These are phyloP conservation scores for Oophaga pumilio DNA, from an alignment of 2,113 vertebrate genomes.

Conservation along the genomic window DNA sequence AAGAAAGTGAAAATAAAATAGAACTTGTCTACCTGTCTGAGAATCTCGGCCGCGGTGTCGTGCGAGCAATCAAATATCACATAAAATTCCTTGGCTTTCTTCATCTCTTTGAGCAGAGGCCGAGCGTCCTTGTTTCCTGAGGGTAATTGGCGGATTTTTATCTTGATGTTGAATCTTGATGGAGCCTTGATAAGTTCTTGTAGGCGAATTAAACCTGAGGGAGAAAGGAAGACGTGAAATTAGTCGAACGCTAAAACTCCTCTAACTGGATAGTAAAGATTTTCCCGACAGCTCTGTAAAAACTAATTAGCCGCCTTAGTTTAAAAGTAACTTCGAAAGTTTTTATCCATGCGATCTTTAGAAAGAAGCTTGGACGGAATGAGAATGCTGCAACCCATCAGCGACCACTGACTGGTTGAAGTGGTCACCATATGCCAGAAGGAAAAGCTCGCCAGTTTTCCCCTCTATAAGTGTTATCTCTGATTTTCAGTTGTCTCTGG, in stretches of 20 bases:
- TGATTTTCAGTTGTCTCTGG: too few relatives aligned
- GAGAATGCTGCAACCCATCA: too few relatives aligned
- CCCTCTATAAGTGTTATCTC: too few relatives aligned
- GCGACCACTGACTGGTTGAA: too few relatives aligned
- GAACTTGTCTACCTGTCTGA: slow-evolving; percentile 85
- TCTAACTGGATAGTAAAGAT: slow-evolving; percentile 28
- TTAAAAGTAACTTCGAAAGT: slow-evolving; percentile 1
- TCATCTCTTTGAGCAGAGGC: slow-evolving; percentile 97
- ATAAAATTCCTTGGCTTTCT: slow-evolving; percentile 93
- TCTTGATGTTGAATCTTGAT: slow-evolving; percentile 95
- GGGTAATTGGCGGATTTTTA: slow-evolving; percentile 96
- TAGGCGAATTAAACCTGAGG: slow-evolving; percentile 90
- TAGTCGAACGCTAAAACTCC: slow-evolving; percentile 8
- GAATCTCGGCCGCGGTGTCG: slow-evolving; percentile 87
- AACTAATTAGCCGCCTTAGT: slow-evolving; percentile 36
- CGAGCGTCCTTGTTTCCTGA: slow-evolving; percentile 90
- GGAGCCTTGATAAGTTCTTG: slow-evolving; percentile 99
- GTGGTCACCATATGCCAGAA: too few relatives aligned
- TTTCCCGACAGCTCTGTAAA: neutral
- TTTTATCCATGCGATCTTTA: neutral
- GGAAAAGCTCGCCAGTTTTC: too few relatives aligned
- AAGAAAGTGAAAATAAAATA: slow-evolving; percentile 13
- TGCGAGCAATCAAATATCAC: slow-evolving; percentile 97
- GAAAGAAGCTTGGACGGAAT: neutral
- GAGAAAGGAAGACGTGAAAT: slow-evolving; percentile 56